Evolutionary conservation across 64 coral and sea anemone genomes (phyloP), one percentile per base, ranked within the genome.

Genomic region (Stichodactyla helianthus): DNA sequence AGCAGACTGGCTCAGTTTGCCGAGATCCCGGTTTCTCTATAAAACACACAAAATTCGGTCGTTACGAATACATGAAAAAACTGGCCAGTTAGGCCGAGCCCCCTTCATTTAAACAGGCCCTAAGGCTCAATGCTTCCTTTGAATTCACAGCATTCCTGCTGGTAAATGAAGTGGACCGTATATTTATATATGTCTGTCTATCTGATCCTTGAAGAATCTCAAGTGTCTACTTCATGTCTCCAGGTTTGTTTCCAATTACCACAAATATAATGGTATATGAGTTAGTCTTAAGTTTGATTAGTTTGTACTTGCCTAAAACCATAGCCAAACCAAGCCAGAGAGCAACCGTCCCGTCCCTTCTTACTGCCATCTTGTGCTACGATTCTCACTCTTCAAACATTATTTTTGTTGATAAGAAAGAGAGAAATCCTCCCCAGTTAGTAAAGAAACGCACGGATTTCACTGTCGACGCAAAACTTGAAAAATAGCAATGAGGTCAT

Each of bases 251-350:
- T 11, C 23, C 25, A 25, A 10, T 74, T 10, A 31, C 7, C 23
- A 58, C 55, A 15, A 13, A 74, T 5, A 11, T 74, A 74, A 31
- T 6, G 68, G 0, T 4, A 0, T 74, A n/a, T 19, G 9, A 27
- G 0, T 2, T 27, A 74, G 12, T 10, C 27, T 9, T 74, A 27
- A 27, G 27, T 81, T 20, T 81, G 54, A 81, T 14, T 4, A 81
- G 12, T 51, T 28, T 51, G 20, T 81, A 53, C 78, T 18, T 13
- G 53, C 78, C 78, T 81, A 81, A 54, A 19, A 81, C 54, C 6
- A 20, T 54, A 81, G 51, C 78, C 78, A 81, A 11, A 8, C 78
- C 78, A 52, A 81, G 26, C 78, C 78, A 81, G 53, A 81, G 68
- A 74, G 27, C 25, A 74, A 74, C 68, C 23, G 12, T 31, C 25